phyloP scores from a whole-genome alignment of 1,140 invertebrate species.

The Delia radicum region DNA sequence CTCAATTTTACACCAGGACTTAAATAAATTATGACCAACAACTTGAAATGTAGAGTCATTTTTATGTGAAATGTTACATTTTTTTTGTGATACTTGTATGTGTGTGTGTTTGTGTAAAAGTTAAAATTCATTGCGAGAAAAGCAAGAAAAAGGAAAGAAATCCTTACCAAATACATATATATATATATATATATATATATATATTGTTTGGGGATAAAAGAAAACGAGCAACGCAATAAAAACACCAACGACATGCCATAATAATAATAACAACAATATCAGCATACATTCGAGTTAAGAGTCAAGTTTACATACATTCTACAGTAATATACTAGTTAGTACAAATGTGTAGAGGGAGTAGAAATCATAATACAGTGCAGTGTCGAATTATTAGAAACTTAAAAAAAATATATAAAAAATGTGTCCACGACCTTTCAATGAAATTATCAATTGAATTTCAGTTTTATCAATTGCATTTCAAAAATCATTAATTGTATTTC shows the following conservation, averaged over 20 bases:
- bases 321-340: too few relatives aligned
- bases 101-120: background rate
- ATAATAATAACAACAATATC: background rate
- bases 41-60: conserved; percentile 10
- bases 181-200: too few relatives aligned
- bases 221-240: conserved; percentile 8
- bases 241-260: conserved; percentile 9
- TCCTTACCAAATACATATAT: background rate
- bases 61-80: background rate
- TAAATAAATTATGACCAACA: conserved; percentile 16
- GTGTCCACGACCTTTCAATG: too few relatives aligned
- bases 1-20: background rate
- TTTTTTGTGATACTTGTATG: background rate
- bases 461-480: too few relatives aligned
- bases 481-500: too few relatives aligned
- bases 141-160: background rate
- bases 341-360: too few relatives aligned
- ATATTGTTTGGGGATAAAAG: background rate
- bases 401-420: too few relatives aligned
- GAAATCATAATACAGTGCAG: too few relatives aligned
- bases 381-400: too few relatives aligned
- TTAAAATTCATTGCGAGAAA: background rate
- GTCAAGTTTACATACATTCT: background rate
- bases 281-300: background rate
- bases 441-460: too few relatives aligned